Conservation (phyloP, 2,888 invertebrate genomes). For the Clitarchus hookeri region DNA sequence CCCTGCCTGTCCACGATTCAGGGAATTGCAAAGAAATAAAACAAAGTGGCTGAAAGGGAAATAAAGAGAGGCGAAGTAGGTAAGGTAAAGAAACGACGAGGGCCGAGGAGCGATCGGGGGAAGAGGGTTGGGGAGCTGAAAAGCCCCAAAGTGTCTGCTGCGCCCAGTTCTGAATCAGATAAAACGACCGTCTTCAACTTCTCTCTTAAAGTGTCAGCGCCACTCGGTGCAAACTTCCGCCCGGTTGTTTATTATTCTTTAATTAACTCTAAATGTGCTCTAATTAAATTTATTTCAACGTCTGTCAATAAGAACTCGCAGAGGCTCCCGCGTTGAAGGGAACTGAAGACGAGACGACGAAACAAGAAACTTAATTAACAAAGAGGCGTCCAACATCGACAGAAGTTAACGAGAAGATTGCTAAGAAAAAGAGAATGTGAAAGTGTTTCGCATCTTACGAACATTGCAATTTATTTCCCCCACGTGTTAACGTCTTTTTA, state of each 20-base stretch:
- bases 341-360: neutral
- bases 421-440: neutral
- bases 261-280: constrained; percentile 7
- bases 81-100: neutral
- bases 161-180: neutral
- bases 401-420: neutral
- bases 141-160: neutral
- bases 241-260: constrained; percentile 10
- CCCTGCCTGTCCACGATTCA: neutral
- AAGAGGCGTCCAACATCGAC: neutral
- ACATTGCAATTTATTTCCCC: neutral
- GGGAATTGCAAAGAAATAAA: neutral
- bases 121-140: neutral
- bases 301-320: neutral
- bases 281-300: neutral
- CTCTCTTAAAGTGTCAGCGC: neutral
- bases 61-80: neutral
- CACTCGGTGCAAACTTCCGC: constrained; percentile 3
- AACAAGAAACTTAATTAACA: neutral
- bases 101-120: neutral
- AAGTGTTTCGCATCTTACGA: neutral
- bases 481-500: no score
- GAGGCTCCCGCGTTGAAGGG: neutral
- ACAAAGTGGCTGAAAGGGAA: neutral
- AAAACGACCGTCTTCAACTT: neutral